Evolutionary conservation across 1,140 invertebrate species (phyloP).

Genomic region (Archivesica marissinica): DNA sequence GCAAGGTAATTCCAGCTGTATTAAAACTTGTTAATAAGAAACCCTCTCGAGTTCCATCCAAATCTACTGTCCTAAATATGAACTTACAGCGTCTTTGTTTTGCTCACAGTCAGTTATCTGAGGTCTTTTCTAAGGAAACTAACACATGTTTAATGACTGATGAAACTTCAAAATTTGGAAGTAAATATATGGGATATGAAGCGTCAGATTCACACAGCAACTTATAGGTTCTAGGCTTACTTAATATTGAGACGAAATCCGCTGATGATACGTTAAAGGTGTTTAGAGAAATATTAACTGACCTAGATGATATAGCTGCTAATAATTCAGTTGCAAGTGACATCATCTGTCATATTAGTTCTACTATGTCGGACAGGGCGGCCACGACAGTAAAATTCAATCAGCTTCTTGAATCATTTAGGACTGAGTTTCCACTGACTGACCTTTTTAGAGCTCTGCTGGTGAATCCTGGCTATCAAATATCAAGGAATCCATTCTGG

Average conservation of each 20-base stretch:
- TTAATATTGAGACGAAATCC: constrained; percentile 29
- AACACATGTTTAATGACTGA: constrained; percentile 44
- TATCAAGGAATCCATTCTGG: too few relatives aligned
- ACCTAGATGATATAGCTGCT: constrained; percentile 1
- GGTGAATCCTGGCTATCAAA: too few relatives aligned
- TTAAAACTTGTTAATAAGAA: constrained; percentile 22
- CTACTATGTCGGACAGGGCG: constrained; percentile 50
- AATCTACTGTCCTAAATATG: constrained; percentile 29
- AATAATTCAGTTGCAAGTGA: background rate
- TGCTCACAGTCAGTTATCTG: constrained; percentile 6
- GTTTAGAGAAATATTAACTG: constrained; percentile 28
- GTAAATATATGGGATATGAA: constrained; percentile 40
- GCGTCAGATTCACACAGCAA: constrained; percentile 22
- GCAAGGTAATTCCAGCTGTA: constrained; percentile 25
- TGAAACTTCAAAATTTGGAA: constrained; percentile 36
- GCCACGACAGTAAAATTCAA: too few relatives aligned
- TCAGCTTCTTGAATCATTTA: too few relatives aligned
- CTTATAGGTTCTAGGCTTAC: constrained; percentile 27
- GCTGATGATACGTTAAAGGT: constrained; percentile 9
- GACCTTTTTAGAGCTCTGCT: too few relatives aligned
- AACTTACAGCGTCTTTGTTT: constrained; percentile 30
- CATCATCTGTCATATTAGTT: constrained; percentile 15
- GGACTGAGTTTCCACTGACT: too few relatives aligned
- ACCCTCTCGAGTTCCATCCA: constrained; percentile 14
- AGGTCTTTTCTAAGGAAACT: constrained; percentile 8